phyloP scores from a whole-genome alignment of 2,113 vertebrate genomes.

The Desmodus rotundus region DNA sequence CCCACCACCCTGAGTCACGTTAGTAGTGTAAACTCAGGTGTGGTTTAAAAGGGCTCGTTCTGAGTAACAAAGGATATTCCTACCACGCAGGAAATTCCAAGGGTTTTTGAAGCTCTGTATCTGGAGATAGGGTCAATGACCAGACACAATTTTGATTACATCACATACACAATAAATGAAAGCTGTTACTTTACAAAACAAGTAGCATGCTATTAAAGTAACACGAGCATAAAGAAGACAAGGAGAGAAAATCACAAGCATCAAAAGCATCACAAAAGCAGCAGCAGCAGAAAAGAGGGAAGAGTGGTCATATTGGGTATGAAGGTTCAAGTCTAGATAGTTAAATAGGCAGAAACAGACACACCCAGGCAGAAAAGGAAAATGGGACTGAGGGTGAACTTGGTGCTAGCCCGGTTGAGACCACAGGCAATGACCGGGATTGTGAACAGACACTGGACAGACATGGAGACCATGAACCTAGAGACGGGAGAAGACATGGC shows the following conservation, averaged over 20 bases:
- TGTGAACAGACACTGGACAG: neutral
- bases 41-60: neutral
- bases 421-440: neutral
- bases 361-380: neutral
- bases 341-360: neutral
- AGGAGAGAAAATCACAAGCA: neutral
- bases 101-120: neutral
- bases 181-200: slow-evolving; percentile 29
- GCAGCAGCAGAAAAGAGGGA: neutral
- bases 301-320: neutral
- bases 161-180: slow-evolving; percentile 5
- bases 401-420: neutral
- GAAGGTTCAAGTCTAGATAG: neutral
- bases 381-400: neutral
- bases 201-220: neutral
- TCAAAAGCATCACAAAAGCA: neutral
- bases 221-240: neutral
- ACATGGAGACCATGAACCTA: neutral
- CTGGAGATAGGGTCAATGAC: neutral
- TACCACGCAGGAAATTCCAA: neutral
- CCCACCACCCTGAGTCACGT: neutral
- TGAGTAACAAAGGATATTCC: neutral
- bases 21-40: neutral
- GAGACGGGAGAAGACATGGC: neutral
- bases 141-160: neutral